Conservation (phyloP, 2,113 vertebrate species). For the Muscicapa adusta region DNA sequence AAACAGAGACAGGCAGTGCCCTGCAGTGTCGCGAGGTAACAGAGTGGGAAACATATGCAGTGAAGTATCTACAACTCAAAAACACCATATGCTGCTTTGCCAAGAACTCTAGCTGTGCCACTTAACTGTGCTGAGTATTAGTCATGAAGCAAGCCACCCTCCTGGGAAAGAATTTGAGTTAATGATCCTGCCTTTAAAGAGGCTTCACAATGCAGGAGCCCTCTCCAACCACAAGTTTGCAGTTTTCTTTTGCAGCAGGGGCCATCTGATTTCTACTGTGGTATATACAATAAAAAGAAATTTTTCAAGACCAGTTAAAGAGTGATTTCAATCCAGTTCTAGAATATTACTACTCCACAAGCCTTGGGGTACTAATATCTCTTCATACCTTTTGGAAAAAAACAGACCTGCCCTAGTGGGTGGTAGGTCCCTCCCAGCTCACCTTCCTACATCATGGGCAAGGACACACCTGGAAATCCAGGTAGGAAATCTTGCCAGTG, state of each 20-base stretch:
- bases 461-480: background rate
- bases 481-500: background rate
- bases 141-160: background rate
- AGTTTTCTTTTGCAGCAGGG: background rate
- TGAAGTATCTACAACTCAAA: background rate
- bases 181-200: background rate
- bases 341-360: background rate
- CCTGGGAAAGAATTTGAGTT: background rate
- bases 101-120: background rate
- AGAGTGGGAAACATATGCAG: background rate
- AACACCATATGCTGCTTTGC: conserved; percentile 3
- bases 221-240: fast-evolving
- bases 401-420: background rate
- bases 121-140: background rate
- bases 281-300: background rate
- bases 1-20: background rate
- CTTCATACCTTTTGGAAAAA: background rate
- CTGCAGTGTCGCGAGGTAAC: background rate
- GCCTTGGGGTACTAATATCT: background rate
- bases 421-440: background rate
- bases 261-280: background rate
- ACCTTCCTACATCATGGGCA: background rate
- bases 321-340: background rate
- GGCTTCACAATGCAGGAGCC: background rate
- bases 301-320: background rate